Percentiles rank a stretch among this genome's conserved stretches.
Evolutionary conservation across 2,113 vertebrate species (phyloP).

Genomic region (Gorsachius goisagi): DNA sequence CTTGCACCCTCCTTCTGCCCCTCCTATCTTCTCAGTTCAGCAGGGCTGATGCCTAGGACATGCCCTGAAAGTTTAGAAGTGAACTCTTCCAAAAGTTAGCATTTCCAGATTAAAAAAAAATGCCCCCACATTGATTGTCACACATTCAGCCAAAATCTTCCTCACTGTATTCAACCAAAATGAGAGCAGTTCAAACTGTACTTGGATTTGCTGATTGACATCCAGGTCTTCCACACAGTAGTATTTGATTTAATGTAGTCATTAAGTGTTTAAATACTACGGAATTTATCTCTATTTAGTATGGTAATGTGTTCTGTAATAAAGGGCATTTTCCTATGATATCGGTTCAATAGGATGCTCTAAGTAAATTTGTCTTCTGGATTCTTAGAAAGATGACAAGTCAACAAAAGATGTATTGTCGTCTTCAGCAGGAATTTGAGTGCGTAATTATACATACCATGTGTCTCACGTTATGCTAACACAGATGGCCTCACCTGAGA

Average conservation of each 20-base stretch:
- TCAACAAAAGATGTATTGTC: constrained; percentile 41
- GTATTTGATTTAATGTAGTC: neutral
- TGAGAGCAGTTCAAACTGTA: neutral
- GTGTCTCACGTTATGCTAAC: neutral
- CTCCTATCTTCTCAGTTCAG: neutral
- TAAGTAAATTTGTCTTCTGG: neutral
- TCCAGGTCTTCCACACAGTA: neutral
- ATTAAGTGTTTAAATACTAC: neutral
- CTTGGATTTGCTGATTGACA: neutral
- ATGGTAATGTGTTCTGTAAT: neutral
- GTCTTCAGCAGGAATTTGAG: neutral
- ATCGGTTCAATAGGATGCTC: constrained; percentile 9
- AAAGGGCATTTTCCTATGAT: neutral
- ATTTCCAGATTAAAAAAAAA: neutral
- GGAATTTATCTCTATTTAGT: neutral
- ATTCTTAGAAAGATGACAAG: constrained; percentile 25
- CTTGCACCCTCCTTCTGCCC: neutral
- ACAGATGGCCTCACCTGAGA: neutral
- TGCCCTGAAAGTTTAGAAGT: neutral
- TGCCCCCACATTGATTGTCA: neutral
- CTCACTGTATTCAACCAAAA: neutral
- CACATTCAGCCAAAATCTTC: neutral
- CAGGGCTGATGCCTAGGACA: neutral
- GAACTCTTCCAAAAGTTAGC: neutral
- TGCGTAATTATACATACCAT: constrained; percentile 7